Conservation (phyloP, 2,113 vertebrate genomes). For the Callionymus lyra region DNA sequence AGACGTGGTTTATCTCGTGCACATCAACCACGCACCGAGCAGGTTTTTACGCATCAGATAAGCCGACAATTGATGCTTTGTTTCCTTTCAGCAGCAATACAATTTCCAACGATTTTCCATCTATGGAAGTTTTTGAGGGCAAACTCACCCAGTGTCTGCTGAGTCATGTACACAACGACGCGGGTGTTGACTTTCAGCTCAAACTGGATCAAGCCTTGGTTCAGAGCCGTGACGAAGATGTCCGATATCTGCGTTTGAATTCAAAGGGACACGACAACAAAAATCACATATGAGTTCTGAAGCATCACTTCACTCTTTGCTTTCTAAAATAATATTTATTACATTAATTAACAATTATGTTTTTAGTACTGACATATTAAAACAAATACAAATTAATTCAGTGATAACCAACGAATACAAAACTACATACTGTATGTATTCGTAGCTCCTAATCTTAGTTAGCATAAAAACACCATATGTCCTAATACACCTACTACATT, state of each 20-base stretch:
- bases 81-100: constrained; percentile 6
- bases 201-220: constrained; percentile 90
- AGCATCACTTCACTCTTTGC: no score
- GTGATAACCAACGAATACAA: no score
- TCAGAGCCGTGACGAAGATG: constrained; percentile 79
- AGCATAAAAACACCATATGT: no score
- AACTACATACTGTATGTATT: no score
- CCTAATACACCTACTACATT: no score
- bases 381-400: no score
- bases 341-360: no score
- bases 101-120: not conserved
- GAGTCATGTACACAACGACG: constrained; percentile 83
- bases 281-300: not conserved
- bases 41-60: constrained; percentile 13
- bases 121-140: not conserved
- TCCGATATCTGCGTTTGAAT: constrained; percentile 72
- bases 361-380: no score
- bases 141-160: constrained; percentile 87
- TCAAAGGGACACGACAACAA: constrained; percentile 5
- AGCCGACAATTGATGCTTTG: constrained; percentile 6
- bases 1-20: constrained; percentile 5
- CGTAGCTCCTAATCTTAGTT: no score
- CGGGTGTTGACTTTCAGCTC: constrained; percentile 84
- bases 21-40: constrained; percentile 1
- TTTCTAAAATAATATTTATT: no score